A percentile compares a stretch with the other conserved stretches of the same genome.
Evolutionary conservation across 2,888 invertebrate species (phyloP).

Genomic region (Orthonychiurus folsomi): DNA sequence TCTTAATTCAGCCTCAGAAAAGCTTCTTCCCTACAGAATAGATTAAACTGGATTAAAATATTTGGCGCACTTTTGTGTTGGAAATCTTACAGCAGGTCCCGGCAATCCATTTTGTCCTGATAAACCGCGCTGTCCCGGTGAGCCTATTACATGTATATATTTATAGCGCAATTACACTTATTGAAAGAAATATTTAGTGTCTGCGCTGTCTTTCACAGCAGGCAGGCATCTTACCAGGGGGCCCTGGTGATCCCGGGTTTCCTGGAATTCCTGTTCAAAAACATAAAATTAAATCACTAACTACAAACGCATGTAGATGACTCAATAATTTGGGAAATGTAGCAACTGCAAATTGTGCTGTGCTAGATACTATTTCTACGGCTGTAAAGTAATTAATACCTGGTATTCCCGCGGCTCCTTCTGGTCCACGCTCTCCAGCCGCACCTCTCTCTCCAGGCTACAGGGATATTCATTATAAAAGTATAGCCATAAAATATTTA

Average conservation of each 20-base stretch:
- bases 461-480: too few relatives aligned
- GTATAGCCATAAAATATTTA: neutral
- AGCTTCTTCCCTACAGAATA: slow-evolving; percentile 45
- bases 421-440: slow-evolving; percentile 47
- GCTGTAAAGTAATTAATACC: too few relatives aligned
- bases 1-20: slow-evolving; percentile 63
- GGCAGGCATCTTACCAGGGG: slow-evolving; percentile 9
- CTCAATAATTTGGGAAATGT: too few relatives aligned
- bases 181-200: neutral
- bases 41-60: neutral
- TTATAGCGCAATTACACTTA: neutral
- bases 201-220: too few relatives aligned
- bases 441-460: slow-evolving; percentile 41
- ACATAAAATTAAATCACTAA: neutral
- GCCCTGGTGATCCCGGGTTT: slow-evolving; percentile 46
- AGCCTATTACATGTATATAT: neutral
- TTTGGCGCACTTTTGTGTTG: too few relatives aligned
- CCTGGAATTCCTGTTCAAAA: slow-evolving; percentile 45
- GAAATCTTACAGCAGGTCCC: neutral
- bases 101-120: slow-evolving; percentile 38
- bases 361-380: too few relatives aligned
- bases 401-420: slow-evolving; percentile 20
- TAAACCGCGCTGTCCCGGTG: slow-evolving; percentile 42
- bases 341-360: too few relatives aligned
- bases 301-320: too few relatives aligned